Evolutionary conservation across 2,888 invertebrate genomes (phyloP).

Genomic region (Acronicta aceris): DNA sequence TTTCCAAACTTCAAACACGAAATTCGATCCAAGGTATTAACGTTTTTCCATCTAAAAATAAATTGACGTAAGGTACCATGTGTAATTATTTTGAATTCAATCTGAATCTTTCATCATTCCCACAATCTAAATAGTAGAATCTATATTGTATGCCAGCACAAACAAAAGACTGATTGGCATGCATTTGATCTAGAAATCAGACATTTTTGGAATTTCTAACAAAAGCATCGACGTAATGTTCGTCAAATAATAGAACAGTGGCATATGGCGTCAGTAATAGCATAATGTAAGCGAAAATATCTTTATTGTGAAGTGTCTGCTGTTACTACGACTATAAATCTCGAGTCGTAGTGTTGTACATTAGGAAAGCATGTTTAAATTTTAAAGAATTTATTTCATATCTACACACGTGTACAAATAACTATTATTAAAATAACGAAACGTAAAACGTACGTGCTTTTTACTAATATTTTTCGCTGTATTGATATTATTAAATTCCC

Average conservation of each 20-base stretch:
- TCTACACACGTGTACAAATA: too few relatives aligned
- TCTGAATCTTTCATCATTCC: background rate
- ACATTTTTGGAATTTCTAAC: slow-evolving; percentile 10
- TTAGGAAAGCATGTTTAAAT: background rate
- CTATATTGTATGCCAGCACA: background rate
- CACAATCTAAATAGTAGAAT: background rate
- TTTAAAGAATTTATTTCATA: too few relatives aligned
- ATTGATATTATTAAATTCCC: too few relatives aligned
- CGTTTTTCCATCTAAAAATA: background rate
- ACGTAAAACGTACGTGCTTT: too few relatives aligned
- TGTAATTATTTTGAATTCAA: background rate
- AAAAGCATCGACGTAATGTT: slow-evolving; percentile 9
- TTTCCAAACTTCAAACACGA: background rate
- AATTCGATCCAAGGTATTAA: background rate
- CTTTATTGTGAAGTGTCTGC: slow-evolving; percentile 6
- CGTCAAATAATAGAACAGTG: background rate
- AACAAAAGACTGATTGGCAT: slow-evolving; percentile 9
- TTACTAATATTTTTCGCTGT: too few relatives aligned
- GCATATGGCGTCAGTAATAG: slow-evolving; percentile 26
- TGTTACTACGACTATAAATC: background rate
- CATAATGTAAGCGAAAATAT: slow-evolving; percentile 15
- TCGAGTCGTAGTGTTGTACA: background rate
- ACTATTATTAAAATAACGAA: too few relatives aligned
- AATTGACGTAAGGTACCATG: background rate
- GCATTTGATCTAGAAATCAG: slow-evolving; percentile 13